phyloP scores from a whole-genome alignment of 2,113 vertebrate species.

The Morone saxatilis region DNA sequence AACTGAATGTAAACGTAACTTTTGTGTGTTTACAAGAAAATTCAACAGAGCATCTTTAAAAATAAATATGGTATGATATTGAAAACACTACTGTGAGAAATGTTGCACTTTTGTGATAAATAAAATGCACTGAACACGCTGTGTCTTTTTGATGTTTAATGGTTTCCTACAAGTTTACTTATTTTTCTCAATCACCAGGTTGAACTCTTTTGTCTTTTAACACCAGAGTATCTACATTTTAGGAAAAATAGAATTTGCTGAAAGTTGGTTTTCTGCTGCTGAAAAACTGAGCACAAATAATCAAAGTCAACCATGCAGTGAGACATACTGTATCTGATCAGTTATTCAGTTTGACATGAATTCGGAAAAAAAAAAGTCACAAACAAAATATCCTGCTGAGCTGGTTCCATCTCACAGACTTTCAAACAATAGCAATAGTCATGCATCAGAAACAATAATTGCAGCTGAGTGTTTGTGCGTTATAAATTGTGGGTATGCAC shows the following conservation, averaged over 20 bases:
- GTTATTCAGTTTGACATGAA: slow-evolving; percentile 52
- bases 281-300: slow-evolving; percentile 27
- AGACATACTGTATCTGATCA: slow-evolving; percentile 35
- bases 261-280: slow-evolving; percentile 13
- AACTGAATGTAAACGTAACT: neutral
- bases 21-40: neutral
- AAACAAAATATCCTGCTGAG: slow-evolving; percentile 59
- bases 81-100: neutral
- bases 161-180: neutral
- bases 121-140: neutral
- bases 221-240: neutral
- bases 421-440: slow-evolving; percentile 77
- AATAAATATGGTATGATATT: neutral
- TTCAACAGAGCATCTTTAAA: neutral
- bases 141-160: neutral
- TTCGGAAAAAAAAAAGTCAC: slow-evolving; percentile 37
- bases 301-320: slow-evolving; percentile 35
- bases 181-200: neutral
- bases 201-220: neutral
- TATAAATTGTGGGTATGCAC: slow-evolving; percentile 66
- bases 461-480: slow-evolving; percentile 67
- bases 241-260: neutral
- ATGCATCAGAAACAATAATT: slow-evolving; percentile 78
- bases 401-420: slow-evolving; percentile 71
- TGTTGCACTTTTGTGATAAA: neutral